These are phyloP conservation scores for Drosophila ogumai DNA, from an alignment of 1,140 invertebrate genomes.

Conservation along the genomic window DNA sequence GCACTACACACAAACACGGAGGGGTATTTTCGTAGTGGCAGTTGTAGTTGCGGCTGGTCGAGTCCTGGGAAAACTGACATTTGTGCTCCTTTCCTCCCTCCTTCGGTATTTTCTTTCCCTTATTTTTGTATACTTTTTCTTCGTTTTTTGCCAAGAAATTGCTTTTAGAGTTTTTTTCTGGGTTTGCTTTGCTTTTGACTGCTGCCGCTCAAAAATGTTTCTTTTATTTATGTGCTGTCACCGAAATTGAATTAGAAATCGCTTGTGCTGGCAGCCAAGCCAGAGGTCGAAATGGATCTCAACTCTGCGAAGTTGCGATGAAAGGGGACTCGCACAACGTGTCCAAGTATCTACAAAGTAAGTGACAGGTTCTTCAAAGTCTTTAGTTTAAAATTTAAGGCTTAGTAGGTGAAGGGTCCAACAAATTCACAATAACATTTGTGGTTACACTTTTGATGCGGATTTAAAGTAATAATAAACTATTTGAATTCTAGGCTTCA, in stretches of 20 bases:
- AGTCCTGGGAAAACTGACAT: constrained; percentile 79
- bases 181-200: constrained; percentile 58
- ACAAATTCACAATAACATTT: not conserved
- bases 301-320: constrained; percentile 10
- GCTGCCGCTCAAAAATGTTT: constrained; percentile 72
- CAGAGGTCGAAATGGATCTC: constrained; percentile 22
- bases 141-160: constrained; percentile 65
- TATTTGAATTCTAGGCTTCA: not conserved
- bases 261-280: constrained; percentile 49
- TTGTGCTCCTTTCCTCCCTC: constrained; percentile 60
- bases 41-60: constrained; percentile 44
- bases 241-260: constrained; percentile 81
- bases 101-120: constrained; percentile 8
- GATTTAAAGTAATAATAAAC: not conserved
- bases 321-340: not conserved
- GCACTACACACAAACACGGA: constrained; percentile 13
- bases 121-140: not conserved
- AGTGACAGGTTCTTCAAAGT: not conserved
- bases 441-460: no score
- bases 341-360: constrained; percentile 2
- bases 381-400: not conserved
- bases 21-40: constrained; percentile 34
- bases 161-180: constrained; percentile 73
- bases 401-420: not conserved
- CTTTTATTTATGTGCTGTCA: constrained; percentile 81